Evolutionary conservation across 2,113 vertebrate genomes (phyloP), one percentile per base, ranked within the genome.

Genomic region (Brevimyrus niger): DNA sequence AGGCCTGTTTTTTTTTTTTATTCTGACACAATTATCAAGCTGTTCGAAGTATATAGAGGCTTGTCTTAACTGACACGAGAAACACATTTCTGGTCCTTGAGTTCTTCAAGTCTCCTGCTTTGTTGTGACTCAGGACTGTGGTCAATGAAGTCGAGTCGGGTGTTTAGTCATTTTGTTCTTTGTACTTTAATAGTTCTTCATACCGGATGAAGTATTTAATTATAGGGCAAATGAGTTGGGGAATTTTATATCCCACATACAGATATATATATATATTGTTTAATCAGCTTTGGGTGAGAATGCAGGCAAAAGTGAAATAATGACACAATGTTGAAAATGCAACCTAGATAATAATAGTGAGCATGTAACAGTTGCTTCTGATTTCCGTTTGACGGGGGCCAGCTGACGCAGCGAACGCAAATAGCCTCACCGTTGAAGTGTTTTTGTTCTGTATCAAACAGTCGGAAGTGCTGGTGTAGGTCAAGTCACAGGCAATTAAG

Each of bases 401-500:
- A 42, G 35, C 69, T 80, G 73, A 80, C 31, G 42, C 73, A 76
- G 69, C 69, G 15, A 38, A 17, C 15, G 10, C 69, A 76, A 76
- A 38, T 38, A 80, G 35, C 17, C 42, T 80, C 73, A 80, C 31
- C 19, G 31, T 19, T 35, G 73, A 17, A 42, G 35, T 42, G 35
- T 80, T 42, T 69, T 80, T 80, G 73, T 80, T 80, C 42, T 73
- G 31, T 42, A 17, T 19, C 13, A 42, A 19, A 19, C 31, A 80
- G 73, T 38, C 1, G 73, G 73, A 42, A 38, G 31, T 80, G 73
- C 35, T 38, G 13, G 5, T 19, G 73, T 80, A 42, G 42, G 73
- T 80, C 73, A 80, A 80, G 19, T 80, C 73, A 11, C 73, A 80
- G 73, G 73, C 38, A 80, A 80, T 80, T 80, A 80, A 80, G 73